Evolutionary conservation across 2,113 vertebrate genomes (phyloP).

Genomic region (Rhinoptilus africanus): DNA sequence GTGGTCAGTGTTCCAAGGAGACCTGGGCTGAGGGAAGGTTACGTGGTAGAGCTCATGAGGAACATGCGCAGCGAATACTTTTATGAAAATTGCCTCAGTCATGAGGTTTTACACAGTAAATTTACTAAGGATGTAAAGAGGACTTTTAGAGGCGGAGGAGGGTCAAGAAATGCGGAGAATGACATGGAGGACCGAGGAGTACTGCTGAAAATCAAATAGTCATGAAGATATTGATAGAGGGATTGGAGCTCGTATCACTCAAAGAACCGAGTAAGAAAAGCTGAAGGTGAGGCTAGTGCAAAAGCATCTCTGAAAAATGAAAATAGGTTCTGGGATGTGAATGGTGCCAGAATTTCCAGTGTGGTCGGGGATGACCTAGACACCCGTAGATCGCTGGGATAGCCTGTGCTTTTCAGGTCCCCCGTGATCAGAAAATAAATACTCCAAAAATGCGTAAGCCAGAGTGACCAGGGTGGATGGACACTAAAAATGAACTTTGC

Average conservation of each 20-base stretch:
- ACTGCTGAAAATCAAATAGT: not conserved
- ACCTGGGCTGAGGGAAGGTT: not conserved
- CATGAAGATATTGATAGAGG: not conserved
- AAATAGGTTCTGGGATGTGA: not conserved
- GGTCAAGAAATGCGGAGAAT: not conserved
- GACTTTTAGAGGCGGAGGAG: not conserved
- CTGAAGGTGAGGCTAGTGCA: not conserved
- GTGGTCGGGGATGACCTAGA: not conserved
- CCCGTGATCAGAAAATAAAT: not conserved
- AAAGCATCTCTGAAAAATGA: not conserved
- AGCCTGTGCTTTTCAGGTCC: not conserved
- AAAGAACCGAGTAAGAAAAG: not conserved
- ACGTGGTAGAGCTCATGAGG: not conserved
- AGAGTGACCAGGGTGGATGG: not conserved
- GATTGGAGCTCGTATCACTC: not conserved
- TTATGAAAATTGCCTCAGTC: not conserved
- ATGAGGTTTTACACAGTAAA: not conserved
- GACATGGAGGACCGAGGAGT: not conserved
- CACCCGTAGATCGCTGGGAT: fast-evolving
- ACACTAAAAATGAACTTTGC: not conserved
- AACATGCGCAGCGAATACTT: not conserved
- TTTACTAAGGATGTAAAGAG: not conserved
- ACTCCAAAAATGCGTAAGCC: fast-evolving
- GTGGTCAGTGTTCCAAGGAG: not conserved
- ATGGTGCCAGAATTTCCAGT: too few species aligned